Conservation (phyloP, 1,140 invertebrate genomes). For the Cecropterus lyciades region DNA sequence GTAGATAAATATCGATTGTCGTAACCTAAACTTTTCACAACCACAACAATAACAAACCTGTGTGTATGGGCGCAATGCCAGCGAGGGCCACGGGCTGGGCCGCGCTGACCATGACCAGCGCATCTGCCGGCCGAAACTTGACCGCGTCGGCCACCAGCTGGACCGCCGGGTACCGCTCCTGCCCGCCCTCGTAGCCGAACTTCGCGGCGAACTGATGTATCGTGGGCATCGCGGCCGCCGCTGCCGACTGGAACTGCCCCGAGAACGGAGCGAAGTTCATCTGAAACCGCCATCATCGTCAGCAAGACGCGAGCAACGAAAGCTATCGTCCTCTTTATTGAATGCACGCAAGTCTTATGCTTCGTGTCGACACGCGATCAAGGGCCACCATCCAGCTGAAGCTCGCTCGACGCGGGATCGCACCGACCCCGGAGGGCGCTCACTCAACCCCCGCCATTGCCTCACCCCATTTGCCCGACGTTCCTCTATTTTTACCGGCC, state of each 20-base stretch:
- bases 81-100: conserved; percentile 70
- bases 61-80: conserved; percentile 65
- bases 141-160: conserved; percentile 70
- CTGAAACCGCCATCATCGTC: conserved; percentile 55
- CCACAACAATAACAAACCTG: conserved; percentile 49
- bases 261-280: conserved; percentile 79
- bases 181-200: conserved; percentile 71
- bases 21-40: not conserved
- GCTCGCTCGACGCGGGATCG: not conserved
- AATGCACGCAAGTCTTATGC: too few relatives aligned
- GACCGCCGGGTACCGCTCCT: conserved; percentile 66
- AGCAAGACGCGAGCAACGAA: conserved; percentile 19
- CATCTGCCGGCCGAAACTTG: conserved; percentile 80
- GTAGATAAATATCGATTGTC: not conserved
- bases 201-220: conserved; percentile 79
- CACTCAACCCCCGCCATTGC: conserved; percentile 78
- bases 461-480: conserved; percentile 70
- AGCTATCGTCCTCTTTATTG: not conserved
- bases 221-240: conserved; percentile 61
- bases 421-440: conserved; percentile 62
- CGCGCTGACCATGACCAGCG: conserved; percentile 74
- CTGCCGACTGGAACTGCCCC: conserved; percentile 68
- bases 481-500: conserved; percentile 80
- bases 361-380: too few relatives aligned
- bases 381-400: too few relatives aligned